Conservation (phyloP, 2,113 vertebrate genomes). For the Hydrolagus affinis region DNA sequence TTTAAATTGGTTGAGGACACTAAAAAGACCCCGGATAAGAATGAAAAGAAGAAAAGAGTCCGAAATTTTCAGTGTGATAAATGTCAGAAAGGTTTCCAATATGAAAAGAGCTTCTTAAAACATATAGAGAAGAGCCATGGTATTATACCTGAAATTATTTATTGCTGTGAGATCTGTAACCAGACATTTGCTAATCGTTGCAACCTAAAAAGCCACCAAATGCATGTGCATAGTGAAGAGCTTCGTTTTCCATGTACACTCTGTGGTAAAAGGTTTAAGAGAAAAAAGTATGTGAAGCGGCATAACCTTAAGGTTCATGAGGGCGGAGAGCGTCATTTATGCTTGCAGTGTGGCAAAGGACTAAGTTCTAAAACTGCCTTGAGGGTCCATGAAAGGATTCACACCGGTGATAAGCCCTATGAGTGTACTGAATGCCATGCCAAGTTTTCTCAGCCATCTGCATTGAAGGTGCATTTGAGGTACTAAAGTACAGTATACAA, state of each 20-base stretch:
- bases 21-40: conserved; percentile 38
- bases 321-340: conserved; percentile 68
- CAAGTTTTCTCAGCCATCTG: conserved; percentile 88
- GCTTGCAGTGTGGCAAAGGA: conserved; percentile 76
- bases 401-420: conserved; percentile 81
- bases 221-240: conserved; percentile 85
- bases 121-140: conserved; percentile 69
- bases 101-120: conserved; percentile 66
- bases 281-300: conserved; percentile 87
- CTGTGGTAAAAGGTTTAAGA: conserved; percentile 88
- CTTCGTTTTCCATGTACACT: conserved; percentile 76
- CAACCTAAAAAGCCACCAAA: conserved; percentile 89
- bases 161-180: conserved; percentile 76
- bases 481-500: conserved; percentile 45
- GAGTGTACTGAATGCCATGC: conserved; percentile 74
- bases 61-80: conserved; percentile 66
- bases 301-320: conserved; percentile 90
- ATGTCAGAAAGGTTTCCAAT: conserved; percentile 52
- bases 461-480: conserved; percentile 93
- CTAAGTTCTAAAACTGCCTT: conserved; percentile 88
- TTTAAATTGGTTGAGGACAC: conserved; percentile 33
- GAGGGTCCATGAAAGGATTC: conserved; percentile 79
- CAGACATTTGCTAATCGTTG: conserved; percentile 92
- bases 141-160: conserved; percentile 60
- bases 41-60: conserved; percentile 46